A percentile compares a stretch with the other conserved stretches of the same genome.
These are phyloP conservation scores for Hylia prasina DNA, from an alignment of 2,113 vertebrate genomes.

Conservation along the genomic window DNA sequence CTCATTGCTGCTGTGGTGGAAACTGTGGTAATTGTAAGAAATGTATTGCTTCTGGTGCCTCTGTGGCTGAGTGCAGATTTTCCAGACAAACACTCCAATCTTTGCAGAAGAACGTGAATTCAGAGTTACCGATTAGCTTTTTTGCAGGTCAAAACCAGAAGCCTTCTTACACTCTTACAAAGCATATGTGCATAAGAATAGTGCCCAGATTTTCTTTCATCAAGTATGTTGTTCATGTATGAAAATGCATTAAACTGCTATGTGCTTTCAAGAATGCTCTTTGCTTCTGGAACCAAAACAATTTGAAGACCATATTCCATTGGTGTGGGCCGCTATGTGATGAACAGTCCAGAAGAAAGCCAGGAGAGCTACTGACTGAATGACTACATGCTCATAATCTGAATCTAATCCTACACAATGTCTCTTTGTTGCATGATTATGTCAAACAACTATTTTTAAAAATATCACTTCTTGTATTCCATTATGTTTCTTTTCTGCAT, in stretches of 20 bases:
- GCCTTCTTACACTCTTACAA: background rate
- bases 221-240: background rate
- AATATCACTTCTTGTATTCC: background rate
- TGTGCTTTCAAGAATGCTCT: background rate
- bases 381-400: background rate
- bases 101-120: background rate
- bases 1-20: background rate
- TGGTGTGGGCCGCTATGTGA: background rate
- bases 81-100: background rate
- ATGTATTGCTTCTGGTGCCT: background rate
- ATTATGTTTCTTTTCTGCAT: background rate
- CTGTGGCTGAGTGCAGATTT: background rate
- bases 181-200: background rate
- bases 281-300: background rate
- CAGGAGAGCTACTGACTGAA: background rate
- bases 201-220: background rate
- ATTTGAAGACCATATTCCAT: background rate
- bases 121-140: background rate
- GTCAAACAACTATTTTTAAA: background rate
- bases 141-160: background rate
- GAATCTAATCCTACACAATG: background rate
- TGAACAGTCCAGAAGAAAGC: background rate
- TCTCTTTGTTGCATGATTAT: background rate
- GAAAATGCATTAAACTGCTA: background rate
- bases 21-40: background rate